Percentiles rank a stretch among this genome's conserved stretches.
phyloP scores from a whole-genome alignment of 1,140 invertebrate genomes.

The Orussus abietinus region DNA sequence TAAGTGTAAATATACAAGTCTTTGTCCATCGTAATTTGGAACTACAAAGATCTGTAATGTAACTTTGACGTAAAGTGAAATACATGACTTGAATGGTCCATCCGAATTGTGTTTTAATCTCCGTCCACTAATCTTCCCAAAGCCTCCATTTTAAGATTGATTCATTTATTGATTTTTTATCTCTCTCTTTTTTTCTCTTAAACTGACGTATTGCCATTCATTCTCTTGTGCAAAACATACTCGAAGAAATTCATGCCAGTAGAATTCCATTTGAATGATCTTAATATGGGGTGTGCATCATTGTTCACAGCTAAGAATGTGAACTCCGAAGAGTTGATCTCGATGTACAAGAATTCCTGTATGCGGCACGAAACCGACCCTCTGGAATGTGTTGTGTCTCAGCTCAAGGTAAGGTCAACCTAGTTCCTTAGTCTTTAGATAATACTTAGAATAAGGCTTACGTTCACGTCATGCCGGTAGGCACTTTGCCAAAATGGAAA shows the following conservation, averaged over 20 bases:
- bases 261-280: constrained; percentile 17
- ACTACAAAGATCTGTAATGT: constrained; percentile 10
- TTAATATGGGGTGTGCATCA: constrained; percentile 22
- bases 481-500: constrained; percentile 10
- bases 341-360: constrained; percentile 69
- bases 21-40: constrained; percentile 6
- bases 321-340: constrained; percentile 61
- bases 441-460: constrained; percentile 15
- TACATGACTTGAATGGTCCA: constrained; percentile 21
- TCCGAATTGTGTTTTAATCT: constrained; percentile 22
- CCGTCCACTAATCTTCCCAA: constrained; percentile 22
- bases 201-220: constrained; percentile 10
- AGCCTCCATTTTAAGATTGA: no score
- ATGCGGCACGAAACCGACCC: constrained; percentile 65
- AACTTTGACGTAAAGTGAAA: constrained; percentile 15
- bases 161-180: no score
- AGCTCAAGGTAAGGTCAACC: constrained; percentile 60
- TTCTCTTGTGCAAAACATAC: constrained; percentile 6
- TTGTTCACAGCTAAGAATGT: constrained; percentile 54
- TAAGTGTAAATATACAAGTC: constrained; percentile 7
- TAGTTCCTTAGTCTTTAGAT: constrained; percentile 8
- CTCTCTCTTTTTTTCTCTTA: constrained; percentile 11
- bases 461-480: constrained; percentile 27
- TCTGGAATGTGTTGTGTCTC: constrained; percentile 64
- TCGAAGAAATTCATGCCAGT: constrained; percentile 17